A percentile compares a stretch with the other conserved stretches of the same genome.
These are phyloP conservation scores for Varanus salvator DNA, from an alignment of 2,113 vertebrate species.

Conservation along the genomic window DNA sequence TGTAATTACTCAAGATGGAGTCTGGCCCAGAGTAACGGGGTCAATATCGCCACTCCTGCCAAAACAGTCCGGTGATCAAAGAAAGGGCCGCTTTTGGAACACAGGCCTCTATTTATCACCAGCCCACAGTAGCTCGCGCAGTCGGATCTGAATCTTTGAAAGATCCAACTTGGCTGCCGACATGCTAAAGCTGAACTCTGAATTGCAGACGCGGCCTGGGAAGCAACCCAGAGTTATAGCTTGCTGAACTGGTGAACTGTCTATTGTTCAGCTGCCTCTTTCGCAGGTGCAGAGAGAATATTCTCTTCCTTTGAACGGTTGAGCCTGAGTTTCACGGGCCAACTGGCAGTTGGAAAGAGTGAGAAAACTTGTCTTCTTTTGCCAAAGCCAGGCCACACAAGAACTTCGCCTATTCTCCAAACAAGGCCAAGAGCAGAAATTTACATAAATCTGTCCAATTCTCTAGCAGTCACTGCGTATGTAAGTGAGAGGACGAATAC, in stretches of 20 bases:
- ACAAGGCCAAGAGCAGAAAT: not conserved
- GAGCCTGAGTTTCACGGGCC: slow-evolving; percentile 35
- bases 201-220: not conserved
- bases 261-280: slow-evolving; percentile 5
- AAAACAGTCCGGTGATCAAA: slow-evolving; percentile 47
- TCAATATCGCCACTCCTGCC: slow-evolving; percentile 50
- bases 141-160: slow-evolving; percentile 17
- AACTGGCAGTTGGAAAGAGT: slow-evolving; percentile 19
- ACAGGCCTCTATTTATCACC: slow-evolving; percentile 6
- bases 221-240: not conserved
- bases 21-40: slow-evolving; percentile 13
- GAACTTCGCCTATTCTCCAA: not conserved
- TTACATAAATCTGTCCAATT: not conserved
- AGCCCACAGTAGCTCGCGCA: slow-evolving; percentile 23
- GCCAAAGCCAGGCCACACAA: slow-evolving; percentile 36
- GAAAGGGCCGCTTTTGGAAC: slow-evolving; percentile 10
- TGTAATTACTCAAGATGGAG: not conserved
- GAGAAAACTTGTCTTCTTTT: not conserved
- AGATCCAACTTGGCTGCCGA: slow-evolving; percentile 17
- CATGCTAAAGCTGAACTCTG: slow-evolving; percentile 1
- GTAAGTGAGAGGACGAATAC: not conserved
- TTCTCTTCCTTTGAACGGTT: slow-evolving; percentile 16
- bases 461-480: not conserved
- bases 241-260: not conserved
- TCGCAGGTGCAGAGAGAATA: not conserved